phyloP scores from a whole-genome alignment of 2,797 vertebrate genomes.

The Paramormyrops hopkinsi region DNA sequence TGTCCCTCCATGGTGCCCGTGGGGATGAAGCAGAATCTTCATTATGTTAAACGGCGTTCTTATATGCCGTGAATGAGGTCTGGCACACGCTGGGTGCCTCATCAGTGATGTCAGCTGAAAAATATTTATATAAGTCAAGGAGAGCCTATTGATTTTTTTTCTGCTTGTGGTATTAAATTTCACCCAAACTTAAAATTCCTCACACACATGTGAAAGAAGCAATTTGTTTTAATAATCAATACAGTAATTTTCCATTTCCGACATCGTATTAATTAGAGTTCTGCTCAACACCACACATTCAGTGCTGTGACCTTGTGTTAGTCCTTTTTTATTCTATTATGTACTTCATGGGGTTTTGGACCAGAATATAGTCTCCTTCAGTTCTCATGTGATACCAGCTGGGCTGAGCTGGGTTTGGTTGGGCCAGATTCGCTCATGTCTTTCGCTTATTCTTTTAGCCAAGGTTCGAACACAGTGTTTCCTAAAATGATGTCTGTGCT shows the following conservation, averaged over 20 bases:
- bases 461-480: neutral
- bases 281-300: neutral
- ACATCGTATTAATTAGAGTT: neutral
- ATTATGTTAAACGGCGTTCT: neutral
- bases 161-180: neutral
- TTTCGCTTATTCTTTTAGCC: neutral
- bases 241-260: slow-evolving; percentile 7
- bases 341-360: neutral
- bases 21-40: neutral
- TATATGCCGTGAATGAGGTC: neutral
- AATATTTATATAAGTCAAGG: neutral
- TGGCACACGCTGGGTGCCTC: neutral
- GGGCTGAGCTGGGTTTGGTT: neutral
- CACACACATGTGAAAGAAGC: neutral
- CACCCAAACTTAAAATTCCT: slow-evolving; percentile 2
- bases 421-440: neutral
- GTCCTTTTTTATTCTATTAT: neutral
- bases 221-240: slow-evolving; percentile 15
- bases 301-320: neutral
- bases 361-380: neutral
- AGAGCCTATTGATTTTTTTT: slow-evolving; percentile 11
- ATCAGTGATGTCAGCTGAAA: neutral
- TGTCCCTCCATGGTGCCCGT: neutral
- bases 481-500: neutral
- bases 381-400: neutral